A percentile compares a stretch with the other conserved stretches of the same genome.
Conservation (phyloP, 2,888 invertebrate species). For the Yponomeuta evonymella region DNA sequence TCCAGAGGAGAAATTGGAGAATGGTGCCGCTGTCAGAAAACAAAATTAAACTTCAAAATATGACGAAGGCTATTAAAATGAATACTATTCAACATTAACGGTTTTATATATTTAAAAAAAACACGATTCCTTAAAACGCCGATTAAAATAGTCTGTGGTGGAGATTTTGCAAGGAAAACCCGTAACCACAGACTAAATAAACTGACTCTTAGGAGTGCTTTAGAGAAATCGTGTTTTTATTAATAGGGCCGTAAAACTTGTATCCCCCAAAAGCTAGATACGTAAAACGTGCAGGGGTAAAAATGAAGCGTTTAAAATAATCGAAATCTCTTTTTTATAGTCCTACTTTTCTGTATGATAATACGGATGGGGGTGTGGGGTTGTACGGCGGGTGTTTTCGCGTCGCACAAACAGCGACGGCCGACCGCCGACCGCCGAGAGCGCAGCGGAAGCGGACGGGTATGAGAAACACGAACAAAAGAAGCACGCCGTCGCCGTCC, state of each 20-base stretch:
- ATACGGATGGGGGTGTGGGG: not conserved
- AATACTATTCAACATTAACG: not conserved
- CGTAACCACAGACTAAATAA: too few relatives aligned
- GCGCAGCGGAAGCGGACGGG: slow-evolving; percentile 32
- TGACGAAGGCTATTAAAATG: not conserved
- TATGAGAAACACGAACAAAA: slow-evolving; percentile 35
- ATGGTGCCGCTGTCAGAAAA: not conserved
- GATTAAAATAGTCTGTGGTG: too few relatives aligned
- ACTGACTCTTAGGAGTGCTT: too few relatives aligned
- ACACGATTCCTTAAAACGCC: too few relatives aligned
- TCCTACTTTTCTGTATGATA: not conserved
- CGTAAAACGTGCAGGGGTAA: slow-evolving; percentile 4
- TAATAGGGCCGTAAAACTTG: too few relatives aligned
- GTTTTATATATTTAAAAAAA: too few relatives aligned
- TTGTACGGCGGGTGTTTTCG: slow-evolving; percentile 23
- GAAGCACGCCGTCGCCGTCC: slow-evolving; percentile 28
- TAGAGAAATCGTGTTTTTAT: too few relatives aligned
- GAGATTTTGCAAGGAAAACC: too few relatives aligned
- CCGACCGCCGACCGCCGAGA: slow-evolving; percentile 1
- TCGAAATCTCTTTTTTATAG: not conserved
- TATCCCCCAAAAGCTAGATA: too few relatives aligned
- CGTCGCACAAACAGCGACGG: slow-evolving; percentile 22
- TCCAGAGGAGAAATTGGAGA: not conserved
- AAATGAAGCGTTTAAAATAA: slow-evolving; percentile 12
- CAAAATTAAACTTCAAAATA: not conserved